Evolutionary conservation across 2,797 vertebrate genomes (phyloP).

Genomic region (Acanthiza pusilla): DNA sequence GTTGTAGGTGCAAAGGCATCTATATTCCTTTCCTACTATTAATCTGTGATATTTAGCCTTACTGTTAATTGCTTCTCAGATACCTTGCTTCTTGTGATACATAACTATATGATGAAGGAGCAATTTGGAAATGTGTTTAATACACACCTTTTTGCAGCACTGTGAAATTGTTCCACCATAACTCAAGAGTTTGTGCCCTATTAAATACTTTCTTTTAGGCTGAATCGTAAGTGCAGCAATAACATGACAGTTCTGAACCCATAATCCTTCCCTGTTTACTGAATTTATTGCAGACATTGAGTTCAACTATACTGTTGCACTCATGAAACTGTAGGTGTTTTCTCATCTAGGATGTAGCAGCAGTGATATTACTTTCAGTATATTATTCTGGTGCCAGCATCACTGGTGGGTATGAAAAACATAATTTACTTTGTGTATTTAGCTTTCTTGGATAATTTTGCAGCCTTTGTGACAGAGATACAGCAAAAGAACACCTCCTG

Average conservation of each 20-base stretch:
- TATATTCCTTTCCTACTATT: background rate
- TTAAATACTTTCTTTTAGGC: background rate
- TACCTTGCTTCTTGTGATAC: background rate
- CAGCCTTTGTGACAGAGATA: slow-evolving; percentile 50
- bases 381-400: slow-evolving; percentile 41
- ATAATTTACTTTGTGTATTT: slow-evolving; percentile 48
- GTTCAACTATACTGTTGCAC: background rate
- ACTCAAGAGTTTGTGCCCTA: background rate
- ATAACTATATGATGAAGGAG: background rate
- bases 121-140: background rate
- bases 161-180: background rate
- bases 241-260: background rate
- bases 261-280: slow-evolving; percentile 22
- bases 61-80: background rate
- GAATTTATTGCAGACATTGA: slow-evolving; percentile 21
- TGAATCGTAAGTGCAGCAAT: background rate
- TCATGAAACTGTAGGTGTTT: slow-evolving; percentile 46
- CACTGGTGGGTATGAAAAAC: slow-evolving; percentile 46
- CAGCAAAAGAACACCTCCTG: slow-evolving; percentile 52
- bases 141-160: background rate
- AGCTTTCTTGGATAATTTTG: slow-evolving; percentile 59
- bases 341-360: background rate
- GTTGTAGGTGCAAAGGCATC: background rate
- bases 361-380: slow-evolving; percentile 1
- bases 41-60: background rate